Evolutionary conservation across 2,888 invertebrate genomes (phyloP).

Genomic region (Lycia hirtaria): DNA sequence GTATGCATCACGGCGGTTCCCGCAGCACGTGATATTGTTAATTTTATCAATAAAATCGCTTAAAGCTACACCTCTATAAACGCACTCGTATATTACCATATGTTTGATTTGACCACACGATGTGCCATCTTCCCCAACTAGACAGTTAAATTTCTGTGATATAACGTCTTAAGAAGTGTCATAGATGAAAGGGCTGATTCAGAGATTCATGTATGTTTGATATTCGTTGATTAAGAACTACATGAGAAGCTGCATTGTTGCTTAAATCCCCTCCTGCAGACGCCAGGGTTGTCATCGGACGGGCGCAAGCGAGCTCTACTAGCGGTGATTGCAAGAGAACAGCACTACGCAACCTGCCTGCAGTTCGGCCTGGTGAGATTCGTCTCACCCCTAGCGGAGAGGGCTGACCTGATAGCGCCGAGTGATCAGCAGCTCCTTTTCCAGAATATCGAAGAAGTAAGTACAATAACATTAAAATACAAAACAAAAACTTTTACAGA

Average conservation of each 20-base stretch:
- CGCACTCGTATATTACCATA: not conserved
- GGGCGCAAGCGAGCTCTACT: constrained; percentile 90
- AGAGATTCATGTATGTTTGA: too few species aligned
- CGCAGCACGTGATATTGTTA: too few species aligned
- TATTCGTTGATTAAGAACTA: too few species aligned
- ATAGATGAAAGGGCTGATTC: too few species aligned
- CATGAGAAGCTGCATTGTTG: too few species aligned
- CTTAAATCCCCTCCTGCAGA: constrained; percentile 50
- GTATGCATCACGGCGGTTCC: too few species aligned
- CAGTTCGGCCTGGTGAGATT: constrained; percentile 93
- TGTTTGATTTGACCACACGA: not conserved
- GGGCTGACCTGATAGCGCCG: constrained; percentile 90
- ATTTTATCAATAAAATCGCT: too few species aligned
- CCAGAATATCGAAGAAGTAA: constrained; percentile 93
- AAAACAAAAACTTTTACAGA: too few species aligned
- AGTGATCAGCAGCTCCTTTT: constrained; percentile 92
- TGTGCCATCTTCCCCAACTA: not conserved
- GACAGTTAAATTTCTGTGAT: too few species aligned
- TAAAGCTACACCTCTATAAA: too few species aligned
- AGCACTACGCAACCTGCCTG: constrained; percentile 91
- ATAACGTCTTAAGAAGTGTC: too few species aligned
- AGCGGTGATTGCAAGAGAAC: constrained; percentile 91
- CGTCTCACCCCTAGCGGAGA: constrained; percentile 90
- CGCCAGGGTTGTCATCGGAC: constrained; percentile 79
- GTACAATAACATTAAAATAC: too few species aligned